These are phyloP conservation scores for Oryzias javanicus DNA, from an alignment of 2,113 vertebrate species.

Conservation along the genomic window DNA sequence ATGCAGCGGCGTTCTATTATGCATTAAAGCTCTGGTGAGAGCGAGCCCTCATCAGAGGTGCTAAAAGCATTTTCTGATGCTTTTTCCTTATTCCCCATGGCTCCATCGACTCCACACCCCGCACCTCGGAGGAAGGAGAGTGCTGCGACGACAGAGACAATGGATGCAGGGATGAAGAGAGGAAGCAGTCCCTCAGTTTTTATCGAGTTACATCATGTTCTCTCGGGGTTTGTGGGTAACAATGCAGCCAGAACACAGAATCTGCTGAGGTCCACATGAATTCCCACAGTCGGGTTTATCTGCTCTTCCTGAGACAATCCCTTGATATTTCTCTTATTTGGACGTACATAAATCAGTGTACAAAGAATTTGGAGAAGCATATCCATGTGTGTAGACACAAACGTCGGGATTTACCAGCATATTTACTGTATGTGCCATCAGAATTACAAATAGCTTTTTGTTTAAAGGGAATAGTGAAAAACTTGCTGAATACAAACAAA, in stretches of 20 bases:
- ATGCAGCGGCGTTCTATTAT: not conserved
- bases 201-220: constrained; percentile 39
- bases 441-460: no score
- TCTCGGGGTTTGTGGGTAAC: constrained; percentile 36
- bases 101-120: constrained; percentile 34
- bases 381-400: no score
- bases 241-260: constrained; percentile 46
- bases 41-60: constrained; percentile 19
- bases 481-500: no score
- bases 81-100: constrained; percentile 22
- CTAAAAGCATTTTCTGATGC: constrained; percentile 41
- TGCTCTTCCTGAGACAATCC: constrained; percentile 26
- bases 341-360: constrained; percentile 1
- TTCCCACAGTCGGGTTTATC: constrained; percentile 28
- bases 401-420: no score
- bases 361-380: no score
- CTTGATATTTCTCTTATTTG: constrained; percentile 17
- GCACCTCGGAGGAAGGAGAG: constrained; percentile 19
- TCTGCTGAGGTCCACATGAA: constrained; percentile 34
- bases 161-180: constrained; percentile 25
- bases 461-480: no score
- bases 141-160: constrained; percentile 18
- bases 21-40: constrained; percentile 1
- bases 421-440: no score
- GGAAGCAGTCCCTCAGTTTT: constrained; percentile 29